phyloP scores from a whole-genome alignment of 2,888 invertebrate genomes.

The Amphipoea oculea region DNA sequence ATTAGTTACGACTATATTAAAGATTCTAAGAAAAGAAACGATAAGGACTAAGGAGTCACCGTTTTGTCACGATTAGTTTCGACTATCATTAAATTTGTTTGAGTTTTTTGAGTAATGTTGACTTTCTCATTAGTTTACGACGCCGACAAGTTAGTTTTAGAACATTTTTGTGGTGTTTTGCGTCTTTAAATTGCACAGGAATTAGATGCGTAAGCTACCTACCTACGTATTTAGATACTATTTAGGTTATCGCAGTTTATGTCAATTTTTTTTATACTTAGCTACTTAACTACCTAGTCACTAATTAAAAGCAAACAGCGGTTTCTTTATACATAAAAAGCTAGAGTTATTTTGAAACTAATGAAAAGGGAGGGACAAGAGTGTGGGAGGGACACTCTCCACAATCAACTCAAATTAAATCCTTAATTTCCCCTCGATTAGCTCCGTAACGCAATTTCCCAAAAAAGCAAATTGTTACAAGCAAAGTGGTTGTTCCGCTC shows the following conservation, averaged over 20 bases:
- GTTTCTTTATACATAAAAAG: background rate
- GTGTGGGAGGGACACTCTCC: background rate
- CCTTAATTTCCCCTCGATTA: conserved; percentile 46
- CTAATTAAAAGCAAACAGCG: background rate
- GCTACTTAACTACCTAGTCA: background rate
- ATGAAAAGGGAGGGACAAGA: background rate
- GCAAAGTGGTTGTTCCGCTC: conserved; percentile 57
- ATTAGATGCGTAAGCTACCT: background rate
- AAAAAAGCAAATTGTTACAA: conserved; percentile 59
- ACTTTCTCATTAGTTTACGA: conserved; percentile 30
- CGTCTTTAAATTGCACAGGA: background rate
- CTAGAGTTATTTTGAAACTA: background rate
- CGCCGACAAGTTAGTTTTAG: background rate
- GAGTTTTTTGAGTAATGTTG: conserved; percentile 35
- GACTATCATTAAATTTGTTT: conserved; percentile 16
- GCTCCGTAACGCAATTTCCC: conserved; percentile 42
- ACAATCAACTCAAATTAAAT: conserved; percentile 25
- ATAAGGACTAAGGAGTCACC: conserved; percentile 29
- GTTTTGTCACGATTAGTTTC: conserved; percentile 44
- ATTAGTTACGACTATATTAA: conserved; percentile 25
- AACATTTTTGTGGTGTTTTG: background rate
- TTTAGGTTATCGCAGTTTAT: too few species aligned
- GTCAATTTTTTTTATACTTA: too few species aligned
- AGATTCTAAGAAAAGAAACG: conserved; percentile 42
- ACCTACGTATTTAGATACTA: too few species aligned